Base-by-base conservation (phyloP, 2,113 vertebrate species). In the Salvelinus namaycush region DNA sequence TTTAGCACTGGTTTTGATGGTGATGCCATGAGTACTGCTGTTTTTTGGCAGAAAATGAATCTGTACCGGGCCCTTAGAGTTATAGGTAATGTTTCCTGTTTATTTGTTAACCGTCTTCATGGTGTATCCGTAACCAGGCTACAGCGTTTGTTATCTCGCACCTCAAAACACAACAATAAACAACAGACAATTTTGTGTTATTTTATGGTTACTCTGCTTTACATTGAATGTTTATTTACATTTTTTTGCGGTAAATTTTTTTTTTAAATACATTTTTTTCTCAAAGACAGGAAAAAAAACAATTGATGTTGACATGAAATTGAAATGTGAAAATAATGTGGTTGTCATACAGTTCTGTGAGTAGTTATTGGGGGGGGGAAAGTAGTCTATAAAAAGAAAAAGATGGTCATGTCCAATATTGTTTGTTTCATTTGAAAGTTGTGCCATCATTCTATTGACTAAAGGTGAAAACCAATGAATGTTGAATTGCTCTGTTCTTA, bases 241-340 rank as follows among this genome's bases (percentile, higher is more conserved):
- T 24, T 68, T 34, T 20, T 68, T 68, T 68, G 31, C 18, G 1
- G 6, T 24, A 20, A 60, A 24, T 24, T 24, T 60, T 22, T 6
- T 14, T 18, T 20, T 29, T 1, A 18, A 68, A 3, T 16, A 39
- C 0, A 0, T 34, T 34, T 68, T 39, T 3, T 68, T 39, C 18
- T 68, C 12, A 31, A 68, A 34, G 29, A 39, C 66, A 34, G 66
- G 29, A 34, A 29, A 27, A 16, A 68, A 39, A 68, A 68, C 18
- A n/a, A 9, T 68, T 68, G 66, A 68, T 68, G 66, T 68, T 14
- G 14, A 22, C 67, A 44, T 68, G 29, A 31, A 31, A 68, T 34
- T 39, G 27, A 68, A 68, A 68, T 68, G 67, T 68, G 67, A 68
- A 68, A 31, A 68, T 68, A 68, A 68, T 68, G 67, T 68, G 67